Evolutionary conservation across 2,888 invertebrate species (phyloP).

Genomic region (Apeira syringaria): DNA sequence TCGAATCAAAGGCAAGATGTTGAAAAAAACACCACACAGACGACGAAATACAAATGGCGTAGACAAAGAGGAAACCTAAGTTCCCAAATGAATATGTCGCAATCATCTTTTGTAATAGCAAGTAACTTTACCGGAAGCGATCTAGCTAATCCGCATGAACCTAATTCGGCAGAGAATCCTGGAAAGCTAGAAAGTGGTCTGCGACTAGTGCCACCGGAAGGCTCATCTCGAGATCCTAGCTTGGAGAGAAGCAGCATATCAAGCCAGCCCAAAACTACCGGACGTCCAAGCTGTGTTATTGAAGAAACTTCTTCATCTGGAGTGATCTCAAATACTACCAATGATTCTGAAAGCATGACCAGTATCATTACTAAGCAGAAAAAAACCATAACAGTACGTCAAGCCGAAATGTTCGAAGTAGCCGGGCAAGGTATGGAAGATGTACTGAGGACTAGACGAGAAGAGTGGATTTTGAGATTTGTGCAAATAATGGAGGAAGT

Average conservation of each 20-base stretch:
- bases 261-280: not conserved
- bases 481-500: slow-evolving; percentile 72
- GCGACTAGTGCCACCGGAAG: not conserved
- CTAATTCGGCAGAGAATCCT: not conserved
- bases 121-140: not conserved
- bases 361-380: not conserved
- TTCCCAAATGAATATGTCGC: not conserved
- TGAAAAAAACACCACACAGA: slow-evolving; percentile 25
- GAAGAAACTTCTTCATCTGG: slow-evolving; percentile 49
- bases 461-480: slow-evolving; percentile 69
- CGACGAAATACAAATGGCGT: slow-evolving; percentile 50
- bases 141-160: not conserved
- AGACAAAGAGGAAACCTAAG: slow-evolving; percentile 29
- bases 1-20: slow-evolving; percentile 2
- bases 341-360: slow-evolving; percentile 2
- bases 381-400: not conserved
- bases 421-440: slow-evolving; percentile 52
- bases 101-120: not conserved
- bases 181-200: not conserved
- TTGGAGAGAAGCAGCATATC: slow-evolving; percentile 5
- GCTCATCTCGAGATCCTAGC: not conserved
- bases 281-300: slow-evolving; percentile 28
- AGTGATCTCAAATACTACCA: slow-evolving; percentile 43
- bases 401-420: slow-evolving; percentile 51
- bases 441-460: slow-evolving; percentile 48